These are phyloP conservation scores for Morus bassanus DNA, from an alignment of 2,797 vertebrate species.

Conservation along the genomic window DNA sequence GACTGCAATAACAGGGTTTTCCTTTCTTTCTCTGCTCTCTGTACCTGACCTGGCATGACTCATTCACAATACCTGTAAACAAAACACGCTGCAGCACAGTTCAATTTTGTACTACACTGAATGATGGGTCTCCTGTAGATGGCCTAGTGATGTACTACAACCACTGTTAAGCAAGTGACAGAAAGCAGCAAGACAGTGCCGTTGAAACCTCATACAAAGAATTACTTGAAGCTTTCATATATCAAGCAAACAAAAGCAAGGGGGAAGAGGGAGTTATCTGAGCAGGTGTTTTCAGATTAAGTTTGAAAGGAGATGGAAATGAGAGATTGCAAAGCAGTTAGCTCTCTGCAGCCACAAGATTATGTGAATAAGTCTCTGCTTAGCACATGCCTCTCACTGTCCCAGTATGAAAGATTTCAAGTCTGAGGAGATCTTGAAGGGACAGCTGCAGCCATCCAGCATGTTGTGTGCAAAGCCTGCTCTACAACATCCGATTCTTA, in stretches of 20 bases:
- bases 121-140: neutral
- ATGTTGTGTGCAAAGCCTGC: neutral
- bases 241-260: neutral
- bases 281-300: slow-evolving; percentile 28
- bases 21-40: neutral
- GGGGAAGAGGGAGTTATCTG: neutral
- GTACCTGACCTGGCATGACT: slow-evolving; percentile 23
- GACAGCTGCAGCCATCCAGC: neutral
- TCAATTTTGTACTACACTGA: neutral
- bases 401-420: neutral
- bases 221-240: slow-evolving; percentile 2
- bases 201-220: neutral
- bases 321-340: neutral
- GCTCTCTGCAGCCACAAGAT: neutral
- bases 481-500: neutral
- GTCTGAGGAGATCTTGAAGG: neutral
- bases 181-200: neutral
- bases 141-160: neutral
- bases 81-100: slow-evolving; percentile 14
- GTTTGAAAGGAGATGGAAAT: slow-evolving; percentile 24
- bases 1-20: neutral
- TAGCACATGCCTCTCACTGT: neutral
- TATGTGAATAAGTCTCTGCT: neutral
- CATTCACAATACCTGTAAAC: slow-evolving; percentile 31
- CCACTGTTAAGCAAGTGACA: neutral